Percentiles rank a stretch among this genome's conserved stretches.
phyloP scores from a whole-genome alignment of 2,888 invertebrate genomes.

The Pollenia amentaria region DNA sequence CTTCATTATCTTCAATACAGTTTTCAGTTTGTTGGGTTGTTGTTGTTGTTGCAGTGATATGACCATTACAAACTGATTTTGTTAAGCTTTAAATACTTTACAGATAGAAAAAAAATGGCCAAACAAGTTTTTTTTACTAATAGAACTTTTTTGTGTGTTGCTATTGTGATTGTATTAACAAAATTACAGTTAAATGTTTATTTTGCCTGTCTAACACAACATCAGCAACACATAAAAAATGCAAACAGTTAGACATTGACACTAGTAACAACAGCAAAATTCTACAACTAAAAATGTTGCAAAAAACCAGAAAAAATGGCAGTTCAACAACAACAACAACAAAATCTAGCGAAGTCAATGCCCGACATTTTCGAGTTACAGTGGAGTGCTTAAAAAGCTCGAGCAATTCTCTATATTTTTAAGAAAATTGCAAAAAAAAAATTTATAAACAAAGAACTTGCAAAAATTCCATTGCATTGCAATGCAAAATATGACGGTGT shows the following conservation, averaged over 20 bases:
- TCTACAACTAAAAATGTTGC: constrained; percentile 31
- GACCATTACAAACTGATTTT: constrained; percentile 69
- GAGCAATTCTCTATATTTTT: background rate
- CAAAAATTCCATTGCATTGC: too few species aligned
- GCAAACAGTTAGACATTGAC: constrained; percentile 64
- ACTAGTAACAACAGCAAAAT: constrained; percentile 50
- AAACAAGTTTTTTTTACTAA: constrained; percentile 67
- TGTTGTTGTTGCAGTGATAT: constrained; percentile 55
- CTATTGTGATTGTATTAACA: constrained; percentile 59
- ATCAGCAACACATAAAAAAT: constrained; percentile 20
- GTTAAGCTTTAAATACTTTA: constrained; percentile 58
- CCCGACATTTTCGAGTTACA: constrained; percentile 15
- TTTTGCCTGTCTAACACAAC: constrained; percentile 54
- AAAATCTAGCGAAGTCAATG: constrained; percentile 60
- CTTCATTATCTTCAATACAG: constrained; percentile 69
- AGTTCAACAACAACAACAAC: background rate
- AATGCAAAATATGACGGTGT: too few species aligned
- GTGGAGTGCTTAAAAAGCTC: background rate
- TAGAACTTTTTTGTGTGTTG: constrained; percentile 64
- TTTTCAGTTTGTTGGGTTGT: constrained; percentile 23
- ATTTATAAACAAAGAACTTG: too few species aligned
- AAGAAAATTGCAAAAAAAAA: background rate
- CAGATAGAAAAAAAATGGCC: constrained; percentile 44
- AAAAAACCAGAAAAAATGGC: constrained; percentile 39
- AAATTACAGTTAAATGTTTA: constrained; percentile 69